Conservation (phyloP, 2,113 vertebrate genomes). For the Lophochroa leadbeateri region DNA sequence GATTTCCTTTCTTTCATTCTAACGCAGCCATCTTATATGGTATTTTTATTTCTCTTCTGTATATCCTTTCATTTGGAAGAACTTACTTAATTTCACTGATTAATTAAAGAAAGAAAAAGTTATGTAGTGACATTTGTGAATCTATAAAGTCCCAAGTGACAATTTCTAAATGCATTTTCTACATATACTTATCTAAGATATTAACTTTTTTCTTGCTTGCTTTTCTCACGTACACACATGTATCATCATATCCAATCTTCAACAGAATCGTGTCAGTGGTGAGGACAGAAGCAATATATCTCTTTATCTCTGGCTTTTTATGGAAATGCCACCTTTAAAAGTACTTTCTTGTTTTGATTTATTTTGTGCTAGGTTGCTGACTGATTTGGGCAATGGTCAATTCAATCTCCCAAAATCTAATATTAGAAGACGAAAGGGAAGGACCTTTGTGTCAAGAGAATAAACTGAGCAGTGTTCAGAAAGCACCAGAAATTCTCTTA, state of each 20-base stretch:
- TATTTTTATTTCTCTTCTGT: background rate
- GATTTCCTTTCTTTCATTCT: background rate
- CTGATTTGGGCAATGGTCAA: conserved; percentile 67
- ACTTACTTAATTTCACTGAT: background rate
- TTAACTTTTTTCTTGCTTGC: background rate
- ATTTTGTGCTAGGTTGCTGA: conserved; percentile 49
- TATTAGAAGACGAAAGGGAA: conserved; percentile 65
- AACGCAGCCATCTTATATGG: background rate
- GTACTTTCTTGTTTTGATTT: conserved; percentile 61
- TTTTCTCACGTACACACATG: background rate
- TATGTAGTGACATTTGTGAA: background rate
- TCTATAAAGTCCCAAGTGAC: background rate
- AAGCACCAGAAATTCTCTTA: conserved; percentile 16
- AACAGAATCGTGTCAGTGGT: conserved; percentile 39
- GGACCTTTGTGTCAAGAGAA: conserved; percentile 51
- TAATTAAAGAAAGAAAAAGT: background rate
- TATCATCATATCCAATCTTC: conserved; percentile 4
- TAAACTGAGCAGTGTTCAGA: conserved; percentile 47
- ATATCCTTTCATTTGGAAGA: background rate
- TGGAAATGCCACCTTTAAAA: conserved; percentile 66
- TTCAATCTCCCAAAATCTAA: conserved; percentile 64
- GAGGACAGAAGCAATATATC: conserved; percentile 65
- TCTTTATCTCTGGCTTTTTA: conserved; percentile 70
- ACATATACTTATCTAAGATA: background rate
- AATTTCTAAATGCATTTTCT: conserved; percentile 46